phyloP scores from a whole-genome alignment of 2,797 vertebrate genomes.

The Psittacula derbiana region DNA sequence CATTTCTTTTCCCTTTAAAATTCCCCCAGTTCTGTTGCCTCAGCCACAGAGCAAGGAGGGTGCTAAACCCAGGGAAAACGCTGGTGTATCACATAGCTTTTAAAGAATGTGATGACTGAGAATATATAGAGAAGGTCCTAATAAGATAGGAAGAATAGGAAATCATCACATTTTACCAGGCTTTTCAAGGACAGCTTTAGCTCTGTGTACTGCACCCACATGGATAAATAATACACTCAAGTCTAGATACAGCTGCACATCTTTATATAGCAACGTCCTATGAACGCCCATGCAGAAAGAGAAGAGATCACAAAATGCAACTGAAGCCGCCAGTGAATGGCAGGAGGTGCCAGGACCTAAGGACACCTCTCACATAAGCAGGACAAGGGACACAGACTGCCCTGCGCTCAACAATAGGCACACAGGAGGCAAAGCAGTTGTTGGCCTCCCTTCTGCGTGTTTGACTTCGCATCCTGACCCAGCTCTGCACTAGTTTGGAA shows the following conservation, averaged over 20 bases:
- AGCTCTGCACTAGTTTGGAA: background rate
- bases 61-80: background rate
- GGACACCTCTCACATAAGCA: fast-evolving
- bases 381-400: background rate
- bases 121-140: background rate
- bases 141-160: background rate
- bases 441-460: background rate
- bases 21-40: background rate
- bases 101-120: background rate
- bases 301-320: background rate
- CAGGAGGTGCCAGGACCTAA: background rate
- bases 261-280: background rate
- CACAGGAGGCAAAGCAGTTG: background rate
- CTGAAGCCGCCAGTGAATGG: background rate
- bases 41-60: background rate
- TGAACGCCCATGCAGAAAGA: background rate
- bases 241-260: background rate
- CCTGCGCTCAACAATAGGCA: background rate
- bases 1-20: background rate
- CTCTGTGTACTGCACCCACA: background rate
- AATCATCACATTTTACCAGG: background rate
- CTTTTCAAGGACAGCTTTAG: background rate
- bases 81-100: fast-evolving
- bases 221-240: background rate
- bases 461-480: background rate